These are phyloP conservation scores for Lepidochrysops patricia DNA, from an alignment of 2,888 invertebrate species.

Conservation along the genomic window DNA sequence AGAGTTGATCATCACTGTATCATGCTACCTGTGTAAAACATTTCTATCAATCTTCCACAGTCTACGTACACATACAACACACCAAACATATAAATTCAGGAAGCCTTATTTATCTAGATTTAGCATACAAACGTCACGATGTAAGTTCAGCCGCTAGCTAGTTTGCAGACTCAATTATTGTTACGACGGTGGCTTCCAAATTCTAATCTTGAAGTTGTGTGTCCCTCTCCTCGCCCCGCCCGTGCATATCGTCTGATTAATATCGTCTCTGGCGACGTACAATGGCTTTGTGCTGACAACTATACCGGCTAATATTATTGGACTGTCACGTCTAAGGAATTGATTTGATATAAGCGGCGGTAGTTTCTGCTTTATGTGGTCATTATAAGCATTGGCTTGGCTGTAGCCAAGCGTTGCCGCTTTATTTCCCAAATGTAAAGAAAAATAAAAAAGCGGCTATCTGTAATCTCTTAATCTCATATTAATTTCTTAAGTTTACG, in stretches of 20 bases:
- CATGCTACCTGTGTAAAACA: no score
- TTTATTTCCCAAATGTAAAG: no score
- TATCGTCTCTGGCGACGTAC: slow-evolving; percentile 40
- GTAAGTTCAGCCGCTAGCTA: slow-evolving; percentile 19
- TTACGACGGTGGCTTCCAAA: slow-evolving; percentile 45
- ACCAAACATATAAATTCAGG: not conserved
- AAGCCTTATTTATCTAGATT: not conserved
- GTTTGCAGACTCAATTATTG: slow-evolving; percentile 57
- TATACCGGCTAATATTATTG: slow-evolving; percentile 24
- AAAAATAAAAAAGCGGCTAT: no score
- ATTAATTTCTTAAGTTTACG: no score
- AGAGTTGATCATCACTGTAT: no score
- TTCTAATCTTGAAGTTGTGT: slow-evolving; percentile 56
- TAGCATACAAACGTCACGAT: not conserved
- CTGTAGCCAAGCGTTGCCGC: no score
- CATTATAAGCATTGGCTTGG: no score
- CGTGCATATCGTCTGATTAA: slow-evolving; percentile 60
- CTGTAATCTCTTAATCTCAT: no score
- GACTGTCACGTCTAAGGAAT: not conserved
- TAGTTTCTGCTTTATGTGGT: no score
- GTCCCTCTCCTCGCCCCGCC: slow-evolving; percentile 30
- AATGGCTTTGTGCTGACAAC: slow-evolving; percentile 47
- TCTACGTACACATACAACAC: not conserved
- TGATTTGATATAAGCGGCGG: not conserved
- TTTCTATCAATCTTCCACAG: no score